A percentile compares a stretch with the other conserved stretches of the same genome.
phyloP scores from a whole-genome alignment of 2,888 invertebrate genomes.

The Dynastes maya region DNA sequence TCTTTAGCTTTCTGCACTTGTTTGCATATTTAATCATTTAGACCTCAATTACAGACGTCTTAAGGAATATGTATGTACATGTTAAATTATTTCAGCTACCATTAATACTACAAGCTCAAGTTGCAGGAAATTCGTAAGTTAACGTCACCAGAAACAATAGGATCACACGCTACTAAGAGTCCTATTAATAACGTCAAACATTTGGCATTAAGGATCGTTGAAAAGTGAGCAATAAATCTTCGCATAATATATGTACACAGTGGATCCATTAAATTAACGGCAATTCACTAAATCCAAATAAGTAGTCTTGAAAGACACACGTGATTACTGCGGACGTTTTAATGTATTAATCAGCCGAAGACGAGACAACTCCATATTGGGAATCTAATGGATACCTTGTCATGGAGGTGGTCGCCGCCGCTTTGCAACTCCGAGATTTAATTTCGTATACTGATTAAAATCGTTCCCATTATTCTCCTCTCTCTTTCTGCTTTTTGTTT shows the following conservation, averaged over 20 bases:
- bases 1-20: too few relatives aligned
- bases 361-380: slow-evolving; percentile 54
- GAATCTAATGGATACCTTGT: slow-evolving; percentile 55
- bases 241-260: slow-evolving; percentile 40
- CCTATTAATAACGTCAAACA: slow-evolving; percentile 5
- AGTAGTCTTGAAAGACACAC: slow-evolving; percentile 48
- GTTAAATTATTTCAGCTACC: too few relatives aligned
- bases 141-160: not conserved
- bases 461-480: slow-evolving; percentile 53
- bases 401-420: slow-evolving; percentile 53
- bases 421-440: slow-evolving; percentile 51
- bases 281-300: slow-evolving; percentile 53
- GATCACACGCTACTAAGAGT: not conserved
- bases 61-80: too few relatives aligned
- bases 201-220: slow-evolving; percentile 26
- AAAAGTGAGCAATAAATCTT: slow-evolving; percentile 38
- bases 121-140: too few relatives aligned
- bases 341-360: slow-evolving; percentile 54
- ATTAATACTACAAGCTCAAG: too few relatives aligned
- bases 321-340: slow-evolving; percentile 50
- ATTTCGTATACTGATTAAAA: slow-evolving; percentile 53
- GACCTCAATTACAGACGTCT: too few relatives aligned
- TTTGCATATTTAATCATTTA: too few relatives aligned
- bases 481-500: slow-evolving; percentile 29
- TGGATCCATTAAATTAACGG: slow-evolving; percentile 51